Base-by-base conservation (phyloP, 2,797 vertebrate species). In the Tolypeutes matacus region DNA sequence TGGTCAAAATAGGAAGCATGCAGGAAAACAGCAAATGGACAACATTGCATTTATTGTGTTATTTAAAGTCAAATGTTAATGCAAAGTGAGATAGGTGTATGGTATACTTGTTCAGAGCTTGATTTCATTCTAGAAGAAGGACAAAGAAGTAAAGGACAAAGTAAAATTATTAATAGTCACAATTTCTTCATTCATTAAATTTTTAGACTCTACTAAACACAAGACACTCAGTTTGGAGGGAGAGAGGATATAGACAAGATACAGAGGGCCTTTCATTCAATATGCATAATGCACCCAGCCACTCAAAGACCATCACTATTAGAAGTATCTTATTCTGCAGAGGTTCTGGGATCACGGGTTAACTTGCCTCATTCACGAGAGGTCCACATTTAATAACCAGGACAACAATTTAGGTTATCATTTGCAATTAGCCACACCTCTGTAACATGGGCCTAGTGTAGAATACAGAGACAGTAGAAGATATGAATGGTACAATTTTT, bases 161-260 rank as follows among this genome's bases (percentile, higher is more conserved):
- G 84, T n/a, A 70, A 2, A 49, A 64, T 69, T 82, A 81, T 0
- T 5, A 51, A 23, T 9, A 72, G 0, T 92, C 1, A 27, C 14
- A 29, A 60, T 51, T 56, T 95, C 29, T 86, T 72, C 34, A 87
- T 86, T 77, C 36, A 81, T n/a, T 3, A 93, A 93, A 77, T 51
- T 51, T 92, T 53, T 23, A 93, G 64, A 31, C 58, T 80, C 15
- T 53, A 67, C 27, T 31, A 83, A 91, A 81, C 11, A 34, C 36
- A 94, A 80, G 31, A 17, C 34, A 87, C 29, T 67, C 3, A 10
- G 53, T 23, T 81, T 80, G 9, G 9, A 58, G 29, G 23, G 18
- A 70, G 29, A 60, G 12, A 56, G 0, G 12, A 53, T 58, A 3
- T 42, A 46, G 0, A 36, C 65, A 17, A 53, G 51, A 75, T 15